Conservation (phyloP, 2,888 invertebrate species). For the Nephrocerus scutellatus region DNA sequence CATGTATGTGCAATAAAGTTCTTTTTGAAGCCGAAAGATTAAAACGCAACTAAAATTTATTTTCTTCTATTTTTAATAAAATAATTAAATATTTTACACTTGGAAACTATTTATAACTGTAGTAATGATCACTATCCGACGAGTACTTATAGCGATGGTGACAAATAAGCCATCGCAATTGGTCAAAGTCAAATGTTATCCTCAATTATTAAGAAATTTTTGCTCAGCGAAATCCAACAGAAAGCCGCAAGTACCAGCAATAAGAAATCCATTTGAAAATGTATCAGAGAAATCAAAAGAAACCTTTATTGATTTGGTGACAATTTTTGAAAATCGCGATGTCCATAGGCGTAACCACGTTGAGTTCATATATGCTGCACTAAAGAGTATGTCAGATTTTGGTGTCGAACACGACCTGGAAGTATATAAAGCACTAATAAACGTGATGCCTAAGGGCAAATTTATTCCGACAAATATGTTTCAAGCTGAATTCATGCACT, state of each 20-base stretch:
- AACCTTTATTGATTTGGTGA: slow-evolving; percentile 65
- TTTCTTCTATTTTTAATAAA: too few species aligned
- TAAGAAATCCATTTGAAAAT: slow-evolving; percentile 37
- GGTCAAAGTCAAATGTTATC: too few species aligned
- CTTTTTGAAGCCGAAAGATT: too few species aligned
- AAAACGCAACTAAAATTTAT: too few species aligned
- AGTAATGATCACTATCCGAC: too few species aligned
- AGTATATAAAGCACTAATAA: slow-evolving; percentile 76
- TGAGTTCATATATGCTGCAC: slow-evolving; percentile 87
- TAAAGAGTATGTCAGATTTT: slow-evolving; percentile 82
- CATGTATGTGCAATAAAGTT: too few species aligned
- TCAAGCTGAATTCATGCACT: slow-evolving; percentile 87
- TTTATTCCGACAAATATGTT: slow-evolving; percentile 75
- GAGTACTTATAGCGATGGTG: too few species aligned
- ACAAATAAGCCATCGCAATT: too few species aligned
- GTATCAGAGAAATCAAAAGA: slow-evolving; percentile 49
- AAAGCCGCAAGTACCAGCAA: slow-evolving; percentile 27
- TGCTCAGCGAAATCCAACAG: too few species aligned
- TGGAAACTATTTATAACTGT: too few species aligned
- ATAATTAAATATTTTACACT: too few species aligned
- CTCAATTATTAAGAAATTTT: too few species aligned
- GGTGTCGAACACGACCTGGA: slow-evolving; percentile 81
- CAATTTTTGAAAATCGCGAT: slow-evolving; percentile 64
- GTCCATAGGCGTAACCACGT: slow-evolving; percentile 76
- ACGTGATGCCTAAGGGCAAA: slow-evolving; percentile 82